Base-by-base conservation (phyloP, 2,888 invertebrate genomes). In the Napeogenes sylphis region DNA sequence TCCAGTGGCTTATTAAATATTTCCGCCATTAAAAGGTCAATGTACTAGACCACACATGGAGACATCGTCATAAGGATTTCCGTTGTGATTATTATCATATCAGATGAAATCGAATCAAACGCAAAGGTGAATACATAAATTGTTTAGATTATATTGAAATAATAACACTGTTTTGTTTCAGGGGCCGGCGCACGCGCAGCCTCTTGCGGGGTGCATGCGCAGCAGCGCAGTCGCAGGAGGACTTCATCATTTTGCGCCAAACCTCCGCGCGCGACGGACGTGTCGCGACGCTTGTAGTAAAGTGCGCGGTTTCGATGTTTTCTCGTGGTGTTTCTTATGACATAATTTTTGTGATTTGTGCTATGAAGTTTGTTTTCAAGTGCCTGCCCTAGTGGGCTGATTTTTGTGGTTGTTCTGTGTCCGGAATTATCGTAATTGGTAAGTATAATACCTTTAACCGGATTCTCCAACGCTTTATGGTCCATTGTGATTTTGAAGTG, bases 261-360 rank as follows among this genome's bases (percentile, higher is more conserved):
- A 80, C 79, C 88, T 87, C 88, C 78, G 83, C 84, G 82, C 85
- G 87, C 85, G 89, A 87, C 85, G 74, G 63, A 56, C 69, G 85
- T 83, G 87, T 87, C 87, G 88, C 84, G 87, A 68, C 84, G 85
- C 78, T 79, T 73, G 86, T 73, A 81, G 84, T 77, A 78, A 73
- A 64, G 68, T 64, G 74, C 80, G 74, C 80, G 82, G 76, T 70
- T 63, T 71, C 79, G 79, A 82, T 76, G 76, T 74, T 75, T 70
- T 69, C 71, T 45, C 73, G 76, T 78, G 82, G 79, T 78, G 84
- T 83, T 82, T 77, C 69, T 75, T 65, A 75, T 71, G 71, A 70
- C 71, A 71, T 72, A 81, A 81, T 74, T 77, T 72, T 80, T 30
- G 83, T 84, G 83, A 73, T 73, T 80, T 81, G 81, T 81, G 87